These are phyloP conservation scores for Luperina nickerlii DNA, from an alignment of 2,888 invertebrate genomes.

Conservation along the genomic window DNA sequence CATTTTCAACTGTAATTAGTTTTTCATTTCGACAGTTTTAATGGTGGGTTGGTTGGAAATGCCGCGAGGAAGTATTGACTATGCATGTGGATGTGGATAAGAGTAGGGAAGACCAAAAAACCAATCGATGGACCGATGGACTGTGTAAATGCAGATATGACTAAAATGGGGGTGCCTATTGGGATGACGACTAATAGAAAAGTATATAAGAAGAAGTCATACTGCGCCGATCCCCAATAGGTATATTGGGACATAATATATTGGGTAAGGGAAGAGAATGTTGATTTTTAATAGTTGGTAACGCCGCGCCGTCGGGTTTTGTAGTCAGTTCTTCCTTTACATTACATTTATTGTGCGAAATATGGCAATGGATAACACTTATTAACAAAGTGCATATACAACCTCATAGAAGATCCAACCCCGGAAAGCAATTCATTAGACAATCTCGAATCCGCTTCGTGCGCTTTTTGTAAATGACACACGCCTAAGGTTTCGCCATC, in stretches of 20 bases:
- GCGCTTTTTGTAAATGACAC: neutral
- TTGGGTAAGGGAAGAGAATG: neutral
- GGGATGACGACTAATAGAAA: too few species aligned
- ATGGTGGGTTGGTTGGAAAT: neutral
- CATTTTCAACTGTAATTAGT: constrained; percentile 29
- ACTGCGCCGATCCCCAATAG: neutral
- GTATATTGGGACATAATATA: neutral
- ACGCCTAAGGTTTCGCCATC: neutral
- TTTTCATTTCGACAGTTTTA: constrained; percentile 14
- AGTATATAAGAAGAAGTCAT: neutral
- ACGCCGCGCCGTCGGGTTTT: neutral
- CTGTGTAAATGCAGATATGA: too few species aligned
- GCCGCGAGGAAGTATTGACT: neutral
- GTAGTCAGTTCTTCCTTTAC: neutral
- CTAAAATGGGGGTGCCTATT: neutral
- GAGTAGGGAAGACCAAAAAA: neutral
- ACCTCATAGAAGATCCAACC: neutral
- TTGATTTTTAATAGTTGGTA: neutral
- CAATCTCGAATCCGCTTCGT: neutral
- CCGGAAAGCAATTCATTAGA: neutral
- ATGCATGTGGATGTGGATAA: neutral
- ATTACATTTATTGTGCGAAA: neutral
- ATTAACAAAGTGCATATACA: neutral
- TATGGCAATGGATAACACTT: neutral
- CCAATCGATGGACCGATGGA: neutral